Conservation (phyloP, 1,140 invertebrate species). For the Tetranychus cinnabarinus region DNA sequence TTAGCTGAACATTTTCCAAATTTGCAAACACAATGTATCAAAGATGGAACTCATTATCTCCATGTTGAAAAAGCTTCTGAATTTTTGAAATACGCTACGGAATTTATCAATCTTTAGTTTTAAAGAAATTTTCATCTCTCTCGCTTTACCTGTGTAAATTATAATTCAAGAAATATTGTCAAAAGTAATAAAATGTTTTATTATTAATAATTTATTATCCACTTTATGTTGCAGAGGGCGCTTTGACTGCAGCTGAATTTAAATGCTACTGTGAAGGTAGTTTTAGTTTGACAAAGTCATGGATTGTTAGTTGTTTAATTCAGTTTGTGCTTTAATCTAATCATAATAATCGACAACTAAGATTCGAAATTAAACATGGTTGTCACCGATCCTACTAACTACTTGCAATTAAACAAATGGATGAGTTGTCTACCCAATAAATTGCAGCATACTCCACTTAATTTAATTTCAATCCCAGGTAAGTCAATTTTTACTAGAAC, state of each 20-base stretch:
- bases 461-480: not conserved
- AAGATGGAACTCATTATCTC: conserved; percentile 1
- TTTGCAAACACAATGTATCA: not conserved
- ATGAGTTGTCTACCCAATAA: not conserved
- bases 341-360: too few species aligned
- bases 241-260: too few species aligned
- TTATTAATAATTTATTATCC: too few species aligned
- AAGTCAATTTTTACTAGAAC: not conserved
- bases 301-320: too few species aligned
- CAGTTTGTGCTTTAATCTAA: too few species aligned
- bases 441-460: not conserved
- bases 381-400: not conserved
- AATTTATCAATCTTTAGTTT: not conserved
- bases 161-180: too few species aligned
- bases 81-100: not conserved
- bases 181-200: too few species aligned
- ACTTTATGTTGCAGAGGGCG: too few species aligned
- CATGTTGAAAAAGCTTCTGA: not conserved
- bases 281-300: too few species aligned
- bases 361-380: too few species aligned
- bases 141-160: not conserved
- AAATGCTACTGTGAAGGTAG: too few species aligned
- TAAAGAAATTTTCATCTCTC: not conserved
- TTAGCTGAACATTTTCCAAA: not conserved
- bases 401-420: not conserved